Conservation (phyloP, 2,888 invertebrate species). For the Deroplatys truncata region DNA sequence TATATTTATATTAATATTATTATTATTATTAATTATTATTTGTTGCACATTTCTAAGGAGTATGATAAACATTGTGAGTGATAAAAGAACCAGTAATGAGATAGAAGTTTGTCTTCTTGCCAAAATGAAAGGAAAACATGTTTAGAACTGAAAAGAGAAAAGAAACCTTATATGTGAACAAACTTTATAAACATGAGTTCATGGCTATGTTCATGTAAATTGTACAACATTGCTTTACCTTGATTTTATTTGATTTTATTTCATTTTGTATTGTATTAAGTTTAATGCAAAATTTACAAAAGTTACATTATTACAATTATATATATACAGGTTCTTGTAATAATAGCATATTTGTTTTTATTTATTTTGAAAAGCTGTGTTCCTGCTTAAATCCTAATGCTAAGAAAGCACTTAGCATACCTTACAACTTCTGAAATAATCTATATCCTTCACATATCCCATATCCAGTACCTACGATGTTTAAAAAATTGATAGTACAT, state of each 20-base stretch:
- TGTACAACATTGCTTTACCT: conserved; percentile 26
- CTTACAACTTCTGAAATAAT: background rate
- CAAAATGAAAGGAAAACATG: background rate
- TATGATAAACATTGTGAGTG: background rate
- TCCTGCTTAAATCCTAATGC: background rate
- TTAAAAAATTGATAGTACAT: too few species aligned
- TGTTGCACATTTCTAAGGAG: background rate
- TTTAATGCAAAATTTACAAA: conserved; percentile 34
- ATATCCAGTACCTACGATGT: too few species aligned
- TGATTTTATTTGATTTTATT: background rate
- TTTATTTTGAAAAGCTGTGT: background rate
- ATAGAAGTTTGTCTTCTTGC: background rate
- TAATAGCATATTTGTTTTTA: background rate
- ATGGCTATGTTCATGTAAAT: conserved; percentile 22
- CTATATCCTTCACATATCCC: background rate
- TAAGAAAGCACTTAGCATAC: background rate
- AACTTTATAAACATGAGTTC: conserved; percentile 1
- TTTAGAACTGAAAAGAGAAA: background rate
- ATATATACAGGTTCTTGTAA: conserved; percentile 31
- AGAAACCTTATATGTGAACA: conserved; percentile 1
- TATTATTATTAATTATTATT: conserved; percentile 6
- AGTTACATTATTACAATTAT: conserved; percentile 34
- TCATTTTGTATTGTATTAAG: conserved; percentile 34
- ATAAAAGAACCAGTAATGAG: background rate
- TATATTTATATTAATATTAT: background rate